A percentile compares a stretch with the other conserved stretches of the same genome.
Evolutionary conservation across 2,888 invertebrate species (phyloP).

Genomic region (Mimachlamys varia): DNA sequence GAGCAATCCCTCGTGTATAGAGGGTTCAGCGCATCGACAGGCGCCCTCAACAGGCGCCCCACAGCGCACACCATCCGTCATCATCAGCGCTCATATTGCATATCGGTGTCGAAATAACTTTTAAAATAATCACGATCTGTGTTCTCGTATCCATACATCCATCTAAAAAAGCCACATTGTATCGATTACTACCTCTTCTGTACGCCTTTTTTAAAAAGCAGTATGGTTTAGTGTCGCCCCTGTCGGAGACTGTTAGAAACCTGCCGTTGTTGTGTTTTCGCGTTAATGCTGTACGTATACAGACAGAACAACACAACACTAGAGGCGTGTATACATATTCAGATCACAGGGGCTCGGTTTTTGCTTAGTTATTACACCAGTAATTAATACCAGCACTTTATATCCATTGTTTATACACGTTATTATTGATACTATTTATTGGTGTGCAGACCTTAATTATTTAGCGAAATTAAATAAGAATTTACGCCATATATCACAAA

Average conservation of each 20-base stretch:
- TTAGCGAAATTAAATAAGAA: too few species aligned
- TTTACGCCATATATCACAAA: too few species aligned
- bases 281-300: background rate
- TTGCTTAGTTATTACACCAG: too few species aligned
- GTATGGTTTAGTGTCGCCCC: background rate
- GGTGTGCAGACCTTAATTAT: too few species aligned
- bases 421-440: too few species aligned
- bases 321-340: background rate
- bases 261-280: background rate
- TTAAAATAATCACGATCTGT: background rate
- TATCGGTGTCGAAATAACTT: slow-evolving; percentile 23
- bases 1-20: background rate
- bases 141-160: background rate
- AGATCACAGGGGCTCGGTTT: too few species aligned
- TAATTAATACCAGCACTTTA: too few species aligned
- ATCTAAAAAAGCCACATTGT: background rate
- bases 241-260: background rate
- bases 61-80: slow-evolving; percentile 3
- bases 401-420: too few species aligned
- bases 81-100: slow-evolving; percentile 12
- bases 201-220: background rate
- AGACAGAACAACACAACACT: background rate
- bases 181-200: background rate
- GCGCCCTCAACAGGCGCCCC: background rate
- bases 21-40: background rate